A percentile compares a stretch with the other conserved stretches of the same genome.
phyloP scores from a whole-genome alignment of 1,140 invertebrate species.

The Neodiprion lecontei region DNA sequence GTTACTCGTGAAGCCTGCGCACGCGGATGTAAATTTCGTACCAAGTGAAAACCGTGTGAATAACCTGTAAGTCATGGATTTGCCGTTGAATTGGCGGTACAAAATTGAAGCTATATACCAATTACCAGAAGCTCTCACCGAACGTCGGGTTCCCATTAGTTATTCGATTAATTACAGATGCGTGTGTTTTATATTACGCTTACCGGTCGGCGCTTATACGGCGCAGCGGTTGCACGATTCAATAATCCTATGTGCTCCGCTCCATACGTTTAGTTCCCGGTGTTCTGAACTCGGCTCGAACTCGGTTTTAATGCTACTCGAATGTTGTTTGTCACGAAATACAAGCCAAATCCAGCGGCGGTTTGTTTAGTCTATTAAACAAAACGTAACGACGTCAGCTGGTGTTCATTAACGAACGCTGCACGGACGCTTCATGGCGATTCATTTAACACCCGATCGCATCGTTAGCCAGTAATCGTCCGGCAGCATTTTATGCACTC shows the following conservation, averaged over 20 bases:
- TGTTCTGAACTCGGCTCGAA: background rate
- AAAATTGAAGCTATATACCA: background rate
- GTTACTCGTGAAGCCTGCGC: too few species aligned
- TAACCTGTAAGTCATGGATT: background rate
- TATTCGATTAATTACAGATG: conserved; percentile 52
- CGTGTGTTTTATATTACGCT: conserved; percentile 46
- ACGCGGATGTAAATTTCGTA: too few species aligned
- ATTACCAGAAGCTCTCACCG: conserved; percentile 25
- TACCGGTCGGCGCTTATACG: background rate
- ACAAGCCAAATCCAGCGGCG: conserved; percentile 33
- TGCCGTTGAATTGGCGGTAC: background rate
- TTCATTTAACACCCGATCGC: conserved; percentile 52
- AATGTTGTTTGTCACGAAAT: conserved; percentile 55
- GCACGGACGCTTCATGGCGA: conserved; percentile 38
- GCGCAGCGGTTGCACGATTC: conserved; percentile 35
- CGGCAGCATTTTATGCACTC: background rate
- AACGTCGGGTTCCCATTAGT: conserved; percentile 42
- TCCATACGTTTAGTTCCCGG: background rate
- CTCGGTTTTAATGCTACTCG: conserved; percentile 21
- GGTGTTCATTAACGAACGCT: conserved; percentile 54
- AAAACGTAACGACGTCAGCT: conserved; percentile 55
- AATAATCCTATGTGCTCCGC: conserved; percentile 47
- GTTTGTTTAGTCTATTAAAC: conserved; percentile 54
- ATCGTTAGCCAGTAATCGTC: conserved; percentile 23
- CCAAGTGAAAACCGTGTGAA: too few species aligned